Percentiles rank a stretch among this genome's conserved stretches.
phyloP scores from a whole-genome alignment of 2,888 invertebrate genomes.

The Gonocerus acuteangulatus region DNA sequence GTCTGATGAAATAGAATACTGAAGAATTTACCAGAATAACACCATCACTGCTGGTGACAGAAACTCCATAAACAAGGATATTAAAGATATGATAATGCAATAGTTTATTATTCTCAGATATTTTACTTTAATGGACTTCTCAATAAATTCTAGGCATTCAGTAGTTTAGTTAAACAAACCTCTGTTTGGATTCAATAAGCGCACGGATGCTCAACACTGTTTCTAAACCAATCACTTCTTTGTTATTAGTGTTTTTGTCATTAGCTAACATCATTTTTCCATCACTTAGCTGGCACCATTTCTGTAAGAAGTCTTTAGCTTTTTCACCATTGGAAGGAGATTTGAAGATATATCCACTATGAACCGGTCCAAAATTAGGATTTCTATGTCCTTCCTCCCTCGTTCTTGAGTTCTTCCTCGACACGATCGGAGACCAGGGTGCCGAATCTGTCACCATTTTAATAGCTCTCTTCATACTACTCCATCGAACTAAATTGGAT shows the following conservation, averaged over 20 bases:
- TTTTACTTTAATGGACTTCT: too few species aligned
- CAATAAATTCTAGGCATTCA: too few species aligned
- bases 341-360: slow-evolving; percentile 55
- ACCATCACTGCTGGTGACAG: too few species aligned
- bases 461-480: slow-evolving; percentile 40
- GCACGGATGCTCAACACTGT: slow-evolving; percentile 58
- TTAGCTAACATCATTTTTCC: slow-evolving; percentile 64
- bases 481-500: slow-evolving; percentile 36
- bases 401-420: slow-evolving; percentile 38
- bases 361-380: slow-evolving; percentile 46
- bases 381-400: slow-evolving; percentile 44
- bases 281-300: slow-evolving; percentile 63
- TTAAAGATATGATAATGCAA: too few species aligned
- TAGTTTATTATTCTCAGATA: too few species aligned
- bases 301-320: slow-evolving; percentile 66
- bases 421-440: slow-evolving; percentile 35
- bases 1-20: too few species aligned
- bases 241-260: slow-evolving; percentile 61
- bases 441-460: slow-evolving; percentile 37
- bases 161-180: too few species aligned
- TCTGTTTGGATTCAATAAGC: slow-evolving; percentile 49
- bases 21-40: too few species aligned
- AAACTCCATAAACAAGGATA: too few species aligned
- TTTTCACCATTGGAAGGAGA: slow-evolving; percentile 43
- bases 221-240: slow-evolving; percentile 63